Evolutionary conservation across 2,888 invertebrate species (phyloP), one percentile per base, ranked within the genome.

Genomic region (Melanostoma mellinum): DNA sequence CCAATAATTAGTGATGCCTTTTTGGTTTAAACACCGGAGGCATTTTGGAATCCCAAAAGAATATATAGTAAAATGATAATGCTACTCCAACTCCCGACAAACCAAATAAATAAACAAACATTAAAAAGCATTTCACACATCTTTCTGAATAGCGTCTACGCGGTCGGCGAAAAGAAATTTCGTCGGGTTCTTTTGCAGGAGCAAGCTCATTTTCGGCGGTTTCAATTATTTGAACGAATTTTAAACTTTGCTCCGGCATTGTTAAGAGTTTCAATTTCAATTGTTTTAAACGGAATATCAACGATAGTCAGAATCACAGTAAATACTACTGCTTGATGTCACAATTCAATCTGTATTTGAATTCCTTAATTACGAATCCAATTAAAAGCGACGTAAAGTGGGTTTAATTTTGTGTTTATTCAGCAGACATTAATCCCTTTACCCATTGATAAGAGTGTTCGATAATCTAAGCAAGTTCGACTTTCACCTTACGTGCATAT

Each of bases 11-110:
- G 20, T 20, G 3, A 85, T 6, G 87, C 71, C 61, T 90, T 89
- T 87, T 90, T 86, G 89, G 87, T 85, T 90, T 90, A 75, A 88
- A 90, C 42, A 90, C 88, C n/a, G 90, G 91, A 40, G 91, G 91
- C 91, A 91, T 91, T 44, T 88, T 87, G 0, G 91, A 91, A 74
- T 91, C 91, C 91, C 91, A 91, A 85, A 90, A 90, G 85, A 91
- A 90, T 46, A 91, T 85, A 76, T 90, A 90, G 75, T 91, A 91
- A 75, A 91, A 87, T 42, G 91, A 91, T 2, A 91, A 87, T 33
- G 89, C 86, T 80, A 91, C 89, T 10, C 91, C 91, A 38, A 91
- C 63, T 58, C 90, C 88, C 78, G 90, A 89, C 5, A 91, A 86
- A 2, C 89, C 90, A 56, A 89, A 89, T 75, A 91, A 76, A 81